Base-by-base conservation (phyloP, 2,888 invertebrate genomes). In the Abrostola triplasia region DNA sequence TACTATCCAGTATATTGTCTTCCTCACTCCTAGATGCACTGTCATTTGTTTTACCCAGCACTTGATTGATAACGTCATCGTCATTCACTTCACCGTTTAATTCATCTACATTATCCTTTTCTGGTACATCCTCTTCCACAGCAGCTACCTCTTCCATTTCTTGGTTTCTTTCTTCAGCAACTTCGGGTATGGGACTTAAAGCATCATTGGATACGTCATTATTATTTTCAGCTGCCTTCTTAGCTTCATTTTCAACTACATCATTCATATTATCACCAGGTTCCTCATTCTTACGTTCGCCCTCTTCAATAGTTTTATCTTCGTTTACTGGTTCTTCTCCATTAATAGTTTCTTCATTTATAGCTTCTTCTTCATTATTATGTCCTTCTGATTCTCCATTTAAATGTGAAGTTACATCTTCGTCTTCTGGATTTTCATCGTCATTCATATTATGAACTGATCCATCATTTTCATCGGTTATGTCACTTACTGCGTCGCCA, bases 1-100 rank as follows among this genome's bases (percentile, higher is more conserved):
- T 86, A 76, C 82, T 83, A 57, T 87, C 81, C 40, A 71, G 84
- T 70, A 70, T 81, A 59, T 87, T 87, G 49, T 87, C 87, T 9
- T 88, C 88, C 24, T 76, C 84, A 58, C 69, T 80, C 12, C 77
- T 73, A 51, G 81, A 55, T 36, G 62, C 50, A 64, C 66, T 70
- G 36, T 80, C 81, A 44, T 73, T 66, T 35, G 57, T 66, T 63
- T 80, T 79, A 6, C 70, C 79, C 8, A 81, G 64, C 35, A 78
- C 73, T 56, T 78, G 73, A 60, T 81, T 74, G 47, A 83, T 53
- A 5, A 70, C 44, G 0, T 79, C 74, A 61, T 81, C 82, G 36
- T 82, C 81, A 63, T 81, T 81, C 8, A 68, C 54, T 35, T 76
- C 70, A 40, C 48, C 59, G 12, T 81, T 66, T 58, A 60, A 59